Percentiles rank a stretch among this genome's conserved stretches.
These are phyloP conservation scores for Acrossocheilus fasciatus DNA, from an alignment of 2,797 vertebrate species.

Conservation along the genomic window DNA sequence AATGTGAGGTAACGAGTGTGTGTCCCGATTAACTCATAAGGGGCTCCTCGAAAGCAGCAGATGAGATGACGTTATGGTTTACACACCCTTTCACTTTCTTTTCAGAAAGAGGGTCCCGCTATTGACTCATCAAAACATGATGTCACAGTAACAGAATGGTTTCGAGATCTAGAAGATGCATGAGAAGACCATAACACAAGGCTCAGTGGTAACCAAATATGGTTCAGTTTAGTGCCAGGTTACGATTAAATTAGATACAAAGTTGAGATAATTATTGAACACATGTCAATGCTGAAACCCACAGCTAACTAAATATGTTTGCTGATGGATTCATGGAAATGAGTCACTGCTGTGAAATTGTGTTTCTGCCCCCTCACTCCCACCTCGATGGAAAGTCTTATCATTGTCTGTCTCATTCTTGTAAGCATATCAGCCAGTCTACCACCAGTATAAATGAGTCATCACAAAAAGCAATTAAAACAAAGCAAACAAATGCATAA, in stretches of 20 bases:
- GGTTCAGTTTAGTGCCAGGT: neutral
- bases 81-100: constrained; percentile 68
- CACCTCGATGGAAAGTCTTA: constrained; percentile 37
- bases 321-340: constrained; percentile 39
- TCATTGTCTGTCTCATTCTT: constrained; percentile 2
- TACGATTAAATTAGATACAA: neutral
- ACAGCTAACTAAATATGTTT: constrained; percentile 42
- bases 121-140: constrained; percentile 55
- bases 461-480: neutral
- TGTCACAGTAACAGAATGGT: neutral
- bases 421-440: constrained; percentile 23
- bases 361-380: constrained; percentile 35
- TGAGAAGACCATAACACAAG: neutral
- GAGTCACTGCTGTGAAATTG: constrained; percentile 39
- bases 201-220: neutral
- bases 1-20: neutral
- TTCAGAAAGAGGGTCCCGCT: constrained; percentile 63
- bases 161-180: neutral
- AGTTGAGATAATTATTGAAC: neutral
- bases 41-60: constrained; percentile 64
- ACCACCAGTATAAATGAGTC: constrained; percentile 26
- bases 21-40: neutral
- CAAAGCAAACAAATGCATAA: neutral
- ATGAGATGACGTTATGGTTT: constrained; percentile 10
- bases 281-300: constrained; percentile 12